These are phyloP conservation scores for Aphelocoma coerulescens DNA, from an alignment of 2,113 vertebrate genomes.

Conservation along the genomic window DNA sequence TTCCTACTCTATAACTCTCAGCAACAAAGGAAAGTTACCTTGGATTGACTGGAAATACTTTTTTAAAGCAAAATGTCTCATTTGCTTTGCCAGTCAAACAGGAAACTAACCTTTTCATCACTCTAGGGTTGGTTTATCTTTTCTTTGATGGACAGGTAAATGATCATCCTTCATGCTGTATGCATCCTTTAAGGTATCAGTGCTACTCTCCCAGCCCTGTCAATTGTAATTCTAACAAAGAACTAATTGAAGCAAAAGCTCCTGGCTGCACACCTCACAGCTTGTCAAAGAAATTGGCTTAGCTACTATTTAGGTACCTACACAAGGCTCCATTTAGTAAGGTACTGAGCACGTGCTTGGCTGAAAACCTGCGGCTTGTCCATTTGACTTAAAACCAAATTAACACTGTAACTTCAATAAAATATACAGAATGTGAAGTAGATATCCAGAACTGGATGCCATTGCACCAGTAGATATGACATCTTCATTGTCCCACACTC, in stretches of 20 bases:
- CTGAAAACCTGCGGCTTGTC: background rate
- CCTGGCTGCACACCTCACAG: background rate
- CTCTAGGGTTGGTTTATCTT: background rate
- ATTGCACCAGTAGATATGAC: background rate
- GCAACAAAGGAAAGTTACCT: background rate
- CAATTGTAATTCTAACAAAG: background rate
- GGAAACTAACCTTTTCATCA: background rate
- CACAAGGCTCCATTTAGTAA: background rate
- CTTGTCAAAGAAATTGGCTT: slow-evolving; percentile 3
- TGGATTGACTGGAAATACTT: background rate
- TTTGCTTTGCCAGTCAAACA: background rate
- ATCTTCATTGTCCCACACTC: background rate
- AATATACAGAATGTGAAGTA: background rate
- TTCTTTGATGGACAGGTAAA: background rate
- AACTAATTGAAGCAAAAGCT: background rate
- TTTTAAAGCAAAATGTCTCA: background rate
- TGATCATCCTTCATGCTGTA: background rate
- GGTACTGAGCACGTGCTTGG: background rate
- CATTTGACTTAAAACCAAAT: background rate
- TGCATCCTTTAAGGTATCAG: background rate
- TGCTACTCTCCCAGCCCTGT: background rate
- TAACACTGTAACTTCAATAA: background rate
- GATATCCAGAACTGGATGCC: background rate
- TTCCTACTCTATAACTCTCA: background rate
- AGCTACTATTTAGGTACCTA: background rate